These are phyloP conservation scores for Ips typographus DNA, from an alignment of 1,140 invertebrate genomes.

Conservation along the genomic window DNA sequence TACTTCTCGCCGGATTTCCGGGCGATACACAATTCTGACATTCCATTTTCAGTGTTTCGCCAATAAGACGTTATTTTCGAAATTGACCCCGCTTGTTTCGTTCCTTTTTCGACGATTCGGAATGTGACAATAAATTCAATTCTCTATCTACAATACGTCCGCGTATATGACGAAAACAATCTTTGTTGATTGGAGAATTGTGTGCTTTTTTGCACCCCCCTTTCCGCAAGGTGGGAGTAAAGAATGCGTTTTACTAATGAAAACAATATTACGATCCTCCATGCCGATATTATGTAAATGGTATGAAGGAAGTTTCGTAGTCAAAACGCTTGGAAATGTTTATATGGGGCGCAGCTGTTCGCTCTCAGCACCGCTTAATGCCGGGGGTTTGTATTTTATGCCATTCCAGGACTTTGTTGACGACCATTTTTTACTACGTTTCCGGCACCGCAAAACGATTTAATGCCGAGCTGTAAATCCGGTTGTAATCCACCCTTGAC, in stretches of 20 bases:
- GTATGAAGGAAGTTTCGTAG: slow-evolving; percentile 24
- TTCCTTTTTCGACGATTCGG: slow-evolving; percentile 1
- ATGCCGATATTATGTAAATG: slow-evolving; percentile 25
- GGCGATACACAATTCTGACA: not conserved
- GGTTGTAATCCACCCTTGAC: not conserved
- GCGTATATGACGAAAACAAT: slow-evolving; percentile 3
- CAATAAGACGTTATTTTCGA: not conserved
- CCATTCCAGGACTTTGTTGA: not conserved
- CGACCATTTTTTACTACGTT: not conserved
- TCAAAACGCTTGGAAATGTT: slow-evolving; percentile 23
- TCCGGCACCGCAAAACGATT: not conserved
- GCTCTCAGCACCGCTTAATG: slow-evolving; percentile 23
- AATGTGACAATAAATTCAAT: slow-evolving; percentile 5
- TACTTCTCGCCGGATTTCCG: not conserved
- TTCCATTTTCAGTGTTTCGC: not conserved
- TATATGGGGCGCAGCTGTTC: slow-evolving; percentile 22
- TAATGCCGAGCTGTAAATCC: not conserved
- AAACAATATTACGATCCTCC: slow-evolving; percentile 21
- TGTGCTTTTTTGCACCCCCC: not conserved
- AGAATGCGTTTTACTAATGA: slow-evolving; percentile 1
- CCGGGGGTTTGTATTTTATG: slow-evolving; percentile 16
- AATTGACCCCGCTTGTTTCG: not conserved
- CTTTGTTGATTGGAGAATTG: not conserved
- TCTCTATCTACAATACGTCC: not conserved
- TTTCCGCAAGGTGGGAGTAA: not conserved